Percentiles rank a stretch among this genome's conserved stretches.
phyloP scores from a whole-genome alignment of 2,888 invertebrate genomes.

The Clepsis dumicolana region DNA sequence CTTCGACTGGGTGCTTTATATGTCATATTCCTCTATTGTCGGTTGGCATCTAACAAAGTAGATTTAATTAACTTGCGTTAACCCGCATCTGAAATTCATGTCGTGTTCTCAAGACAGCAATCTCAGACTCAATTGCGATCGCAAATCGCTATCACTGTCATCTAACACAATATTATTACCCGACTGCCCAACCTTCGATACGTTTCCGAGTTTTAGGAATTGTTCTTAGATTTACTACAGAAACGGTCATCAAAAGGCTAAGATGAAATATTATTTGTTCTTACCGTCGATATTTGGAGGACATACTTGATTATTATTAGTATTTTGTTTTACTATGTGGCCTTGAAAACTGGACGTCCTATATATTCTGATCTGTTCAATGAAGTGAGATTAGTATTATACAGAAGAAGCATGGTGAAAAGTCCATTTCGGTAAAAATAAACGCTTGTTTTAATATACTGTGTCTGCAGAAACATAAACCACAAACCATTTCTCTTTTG shows the following conservation, averaged over 20 bases:
- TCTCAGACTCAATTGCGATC: slow-evolving; percentile 14
- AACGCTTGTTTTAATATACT: too few species aligned
- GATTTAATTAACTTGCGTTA: slow-evolving; percentile 33
- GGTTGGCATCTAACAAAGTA: slow-evolving; percentile 18
- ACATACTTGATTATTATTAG: too few species aligned
- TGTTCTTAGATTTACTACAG: background rate
- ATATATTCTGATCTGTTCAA: too few species aligned
- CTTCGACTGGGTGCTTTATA: background rate
- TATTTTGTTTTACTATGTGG: too few species aligned
- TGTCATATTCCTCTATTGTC: slow-evolving; percentile 13
- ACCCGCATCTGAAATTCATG: slow-evolving; percentile 41
- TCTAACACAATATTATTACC: background rate
- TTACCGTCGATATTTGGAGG: too few species aligned
- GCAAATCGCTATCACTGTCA: slow-evolving; percentile 9
- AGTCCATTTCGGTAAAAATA: too few species aligned
- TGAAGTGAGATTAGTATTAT: too few species aligned
- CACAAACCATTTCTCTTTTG: background rate
- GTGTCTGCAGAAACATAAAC: background rate
- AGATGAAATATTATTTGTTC: too few species aligned
- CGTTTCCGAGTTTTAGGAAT: background rate
- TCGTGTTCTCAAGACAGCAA: slow-evolving; percentile 27
- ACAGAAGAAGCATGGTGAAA: too few species aligned
- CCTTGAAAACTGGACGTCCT: too few species aligned
- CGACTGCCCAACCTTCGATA: background rate
- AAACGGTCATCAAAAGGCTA: too few species aligned